Evolutionary conservation across 2,888 invertebrate species (phyloP).

Genomic region (Drosophila mimetica): DNA sequence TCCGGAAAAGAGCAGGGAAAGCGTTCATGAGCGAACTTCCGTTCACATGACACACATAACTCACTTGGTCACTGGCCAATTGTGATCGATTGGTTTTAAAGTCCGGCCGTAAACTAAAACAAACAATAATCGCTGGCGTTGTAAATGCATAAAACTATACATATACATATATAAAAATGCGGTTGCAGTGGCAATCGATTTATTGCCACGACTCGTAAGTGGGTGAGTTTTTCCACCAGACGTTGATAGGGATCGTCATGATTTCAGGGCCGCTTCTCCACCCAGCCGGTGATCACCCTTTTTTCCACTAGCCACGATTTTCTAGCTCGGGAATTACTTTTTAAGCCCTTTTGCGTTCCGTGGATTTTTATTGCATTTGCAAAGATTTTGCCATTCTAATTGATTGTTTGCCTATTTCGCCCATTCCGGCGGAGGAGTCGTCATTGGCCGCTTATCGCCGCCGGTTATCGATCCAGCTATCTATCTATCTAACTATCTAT

Average conservation of each 20-base stretch:
- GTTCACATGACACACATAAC: slow-evolving; percentile 37
- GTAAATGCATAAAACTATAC: slow-evolving; percentile 70
- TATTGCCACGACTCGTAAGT: slow-evolving; percentile 48
- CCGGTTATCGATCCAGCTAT: slow-evolving; percentile 53
- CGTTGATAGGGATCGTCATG: slow-evolving; percentile 35
- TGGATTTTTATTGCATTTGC: slow-evolving; percentile 78
- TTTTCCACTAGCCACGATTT: slow-evolving; percentile 28
- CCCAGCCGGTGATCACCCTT: slow-evolving; percentile 24
- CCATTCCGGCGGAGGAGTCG: slow-evolving; percentile 40
- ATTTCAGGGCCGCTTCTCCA: slow-evolving; percentile 35
- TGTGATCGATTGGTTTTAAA: slow-evolving; percentile 78
- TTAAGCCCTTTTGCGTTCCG: slow-evolving; percentile 72
- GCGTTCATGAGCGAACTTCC: slow-evolving; percentile 6
- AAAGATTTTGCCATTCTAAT: slow-evolving; percentile 75
- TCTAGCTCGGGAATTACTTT: slow-evolving; percentile 66
- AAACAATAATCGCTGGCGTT: slow-evolving; percentile 72
- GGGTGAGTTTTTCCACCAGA: slow-evolving; percentile 30
- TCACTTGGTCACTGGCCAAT: slow-evolving; percentile 24
- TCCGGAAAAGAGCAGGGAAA: slow-evolving; percentile 1
- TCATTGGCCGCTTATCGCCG: slow-evolving; percentile 60
- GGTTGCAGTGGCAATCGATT: slow-evolving; percentile 61
- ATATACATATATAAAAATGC: slow-evolving; percentile 44
- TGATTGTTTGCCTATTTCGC: slow-evolving; percentile 72
- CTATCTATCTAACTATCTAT: slow-evolving; percentile 77
- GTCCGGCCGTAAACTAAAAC: slow-evolving; percentile 62